Evolutionary conservation across 2,888 invertebrate genomes (phyloP).

Genomic region (Tridacna crocea): DNA sequence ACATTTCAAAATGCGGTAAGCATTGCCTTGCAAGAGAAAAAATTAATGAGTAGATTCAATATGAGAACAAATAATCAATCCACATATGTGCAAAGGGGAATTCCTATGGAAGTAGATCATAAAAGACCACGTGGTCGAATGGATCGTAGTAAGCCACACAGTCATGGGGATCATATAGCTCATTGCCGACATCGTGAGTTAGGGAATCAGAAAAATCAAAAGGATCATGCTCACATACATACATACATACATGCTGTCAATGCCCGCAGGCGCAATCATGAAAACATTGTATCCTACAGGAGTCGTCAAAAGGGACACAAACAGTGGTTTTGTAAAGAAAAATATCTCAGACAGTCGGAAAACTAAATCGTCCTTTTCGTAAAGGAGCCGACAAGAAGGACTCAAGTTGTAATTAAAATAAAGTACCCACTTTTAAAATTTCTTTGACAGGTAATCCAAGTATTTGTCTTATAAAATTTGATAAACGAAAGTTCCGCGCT

Average conservation of each 20-base stretch:
- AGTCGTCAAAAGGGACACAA: neutral
- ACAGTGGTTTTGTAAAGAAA: neutral
- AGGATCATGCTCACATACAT: neutral
- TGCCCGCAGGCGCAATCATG: neutral
- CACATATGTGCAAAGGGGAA: neutral
- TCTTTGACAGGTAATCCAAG: conserved; percentile 22
- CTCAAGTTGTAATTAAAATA: neutral
- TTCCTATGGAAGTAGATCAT: conserved; percentile 41
- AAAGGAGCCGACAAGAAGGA: no score
- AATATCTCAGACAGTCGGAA: neutral
- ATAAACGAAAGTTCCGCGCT: conserved; percentile 16
- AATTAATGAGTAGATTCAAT: conserved; percentile 36
- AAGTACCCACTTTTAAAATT: conserved; percentile 12
- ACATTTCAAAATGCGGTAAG: neutral
- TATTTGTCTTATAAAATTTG: conserved; percentile 25
- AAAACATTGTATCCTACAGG: neutral
- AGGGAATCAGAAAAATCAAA: neutral
- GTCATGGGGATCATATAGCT: neutral
- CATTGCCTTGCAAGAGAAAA: conserved; percentile 37
- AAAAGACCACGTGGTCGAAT: neutral
- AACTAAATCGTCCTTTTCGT: conserved; percentile 4
- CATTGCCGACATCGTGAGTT: neutral
- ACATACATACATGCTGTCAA: neutral
- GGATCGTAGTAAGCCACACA: neutral
- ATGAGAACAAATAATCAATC: conserved; percentile 26